Percentiles rank a stretch among this genome's conserved stretches.
Evolutionary conservation across 2,888 invertebrate species (phyloP).

Genomic region (Helobdella robusta): DNA sequence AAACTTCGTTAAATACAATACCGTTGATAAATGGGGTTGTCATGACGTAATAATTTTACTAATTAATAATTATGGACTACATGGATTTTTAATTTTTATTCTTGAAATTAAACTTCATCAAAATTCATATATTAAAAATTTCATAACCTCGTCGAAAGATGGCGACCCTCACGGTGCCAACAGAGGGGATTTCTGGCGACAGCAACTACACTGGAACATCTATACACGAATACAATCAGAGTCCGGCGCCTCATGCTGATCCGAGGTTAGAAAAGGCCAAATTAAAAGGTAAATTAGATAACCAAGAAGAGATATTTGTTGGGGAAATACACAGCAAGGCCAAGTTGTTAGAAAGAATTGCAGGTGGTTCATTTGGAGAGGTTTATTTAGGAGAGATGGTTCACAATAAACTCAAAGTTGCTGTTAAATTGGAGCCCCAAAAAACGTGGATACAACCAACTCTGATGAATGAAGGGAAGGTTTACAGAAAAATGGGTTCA

Average conservation of each 20-base stretch:
- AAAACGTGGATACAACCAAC: conserved; percentile 15
- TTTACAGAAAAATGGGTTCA: conserved; percentile 30
- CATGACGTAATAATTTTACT: too few relatives aligned
- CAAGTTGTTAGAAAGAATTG: conserved; percentile 25
- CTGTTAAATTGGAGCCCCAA: conserved; percentile 32
- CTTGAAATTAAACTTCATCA: too few relatives aligned
- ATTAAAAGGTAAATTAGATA: conserved; percentile 6
- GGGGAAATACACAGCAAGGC: conserved; percentile 30
- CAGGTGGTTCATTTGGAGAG: conserved; percentile 33
- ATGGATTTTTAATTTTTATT: too few relatives aligned
- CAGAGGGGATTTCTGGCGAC: conserved; percentile 1
- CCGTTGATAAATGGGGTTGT: too few relatives aligned
- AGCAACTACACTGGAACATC: conserved; percentile 22
- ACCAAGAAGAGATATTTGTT: conserved; percentile 19
- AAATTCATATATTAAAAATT: too few relatives aligned
- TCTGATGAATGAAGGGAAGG: conserved; percentile 32
- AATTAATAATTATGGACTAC: too few relatives aligned
- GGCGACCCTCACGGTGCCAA: background rate
- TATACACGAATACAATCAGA: conserved; percentile 6
- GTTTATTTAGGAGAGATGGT: conserved; percentile 28
- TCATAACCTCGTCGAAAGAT: too few relatives aligned
- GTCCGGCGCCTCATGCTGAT: background rate
- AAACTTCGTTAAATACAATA: too few relatives aligned
- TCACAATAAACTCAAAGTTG: conserved; percentile 22
- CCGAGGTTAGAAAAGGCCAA: conserved; percentile 17